These are phyloP conservation scores for Thecophora atra DNA, from an alignment of 2,888 invertebrate genomes.

Conservation along the genomic window DNA sequence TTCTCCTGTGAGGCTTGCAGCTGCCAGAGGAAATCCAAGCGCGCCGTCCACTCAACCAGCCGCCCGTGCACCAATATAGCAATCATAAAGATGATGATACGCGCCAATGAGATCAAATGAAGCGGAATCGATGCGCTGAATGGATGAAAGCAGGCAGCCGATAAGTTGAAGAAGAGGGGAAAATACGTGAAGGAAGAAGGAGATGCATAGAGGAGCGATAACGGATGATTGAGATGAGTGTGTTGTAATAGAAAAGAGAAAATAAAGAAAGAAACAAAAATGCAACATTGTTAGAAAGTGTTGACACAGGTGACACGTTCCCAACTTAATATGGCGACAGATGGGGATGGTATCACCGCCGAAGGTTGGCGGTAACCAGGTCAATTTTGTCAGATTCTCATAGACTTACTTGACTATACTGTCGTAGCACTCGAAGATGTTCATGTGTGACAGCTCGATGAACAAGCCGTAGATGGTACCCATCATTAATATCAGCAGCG, in stretches of 20 bases:
- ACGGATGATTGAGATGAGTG: too few relatives aligned
- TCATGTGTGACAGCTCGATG: conserved; percentile 82
- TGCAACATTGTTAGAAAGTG: conserved; percentile 31
- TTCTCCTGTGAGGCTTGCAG: conserved; percentile 90
- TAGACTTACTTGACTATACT: conserved; percentile 75
- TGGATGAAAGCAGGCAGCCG: conserved; percentile 11
- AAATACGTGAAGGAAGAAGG: neutral
- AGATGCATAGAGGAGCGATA: conserved; percentile 35
- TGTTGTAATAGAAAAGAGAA: conserved; percentile 3
- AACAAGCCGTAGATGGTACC: conserved; percentile 82
- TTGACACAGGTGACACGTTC: conserved; percentile 17
- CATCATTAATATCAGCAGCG: conserved; percentile 79
- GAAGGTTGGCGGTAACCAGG: conserved; percentile 14
- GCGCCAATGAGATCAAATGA: conserved; percentile 80
- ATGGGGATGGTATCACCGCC: neutral
- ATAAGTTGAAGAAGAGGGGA: conserved; percentile 8
- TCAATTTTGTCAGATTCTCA: neutral
- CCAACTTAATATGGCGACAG: neutral
- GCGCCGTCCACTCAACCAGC: conserved; percentile 88
- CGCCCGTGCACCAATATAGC: conserved; percentile 85
- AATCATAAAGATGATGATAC: conserved; percentile 82
- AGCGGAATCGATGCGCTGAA: conserved; percentile 77
- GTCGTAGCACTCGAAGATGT: conserved; percentile 85
- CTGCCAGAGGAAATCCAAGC: conserved; percentile 85
- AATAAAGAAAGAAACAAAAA: conserved; percentile 23